A percentile compares a stretch with the other conserved stretches of the same genome.
Evolutionary conservation across 1,140 invertebrate genomes (phyloP).

Genomic region (Zaprionus ghesquierei): DNA sequence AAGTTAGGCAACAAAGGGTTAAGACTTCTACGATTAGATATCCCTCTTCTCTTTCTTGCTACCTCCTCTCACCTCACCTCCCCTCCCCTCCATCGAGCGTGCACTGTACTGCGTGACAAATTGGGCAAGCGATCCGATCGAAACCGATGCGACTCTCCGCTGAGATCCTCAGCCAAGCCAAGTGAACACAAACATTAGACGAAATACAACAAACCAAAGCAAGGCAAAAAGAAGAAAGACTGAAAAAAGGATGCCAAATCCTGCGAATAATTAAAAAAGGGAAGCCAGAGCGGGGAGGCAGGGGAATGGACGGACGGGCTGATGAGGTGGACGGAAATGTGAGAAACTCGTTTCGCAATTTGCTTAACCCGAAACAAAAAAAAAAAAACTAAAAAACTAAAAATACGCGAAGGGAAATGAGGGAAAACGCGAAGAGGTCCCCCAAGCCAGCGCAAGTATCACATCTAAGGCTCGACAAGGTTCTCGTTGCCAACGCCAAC

Average conservation of each 20-base stretch:
- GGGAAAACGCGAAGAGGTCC: slow-evolving; percentile 12
- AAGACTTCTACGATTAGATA: slow-evolving; percentile 48
- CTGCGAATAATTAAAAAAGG: slow-evolving; percentile 68
- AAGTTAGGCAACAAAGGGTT: slow-evolving; percentile 10
- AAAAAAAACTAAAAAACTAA: slow-evolving; percentile 3
- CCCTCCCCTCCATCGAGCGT: not conserved
- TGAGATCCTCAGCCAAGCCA: slow-evolving; percentile 45
- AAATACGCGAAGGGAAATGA: slow-evolving; percentile 19
- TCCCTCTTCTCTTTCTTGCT: not conserved
- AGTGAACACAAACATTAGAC: slow-evolving; percentile 68
- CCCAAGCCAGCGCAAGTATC: slow-evolving; percentile 53
- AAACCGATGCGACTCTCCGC: no score
- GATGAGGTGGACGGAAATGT: slow-evolving; percentile 49
- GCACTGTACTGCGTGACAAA: slow-evolving; percentile 46
- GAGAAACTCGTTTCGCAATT: slow-evolving; percentile 69
- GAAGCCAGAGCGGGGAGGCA: slow-evolving; percentile 3
- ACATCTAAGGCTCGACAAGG: slow-evolving; percentile 38
- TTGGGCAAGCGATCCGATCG: slow-evolving; percentile 41
- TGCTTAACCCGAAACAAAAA: slow-evolving; percentile 29
- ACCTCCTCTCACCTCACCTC: not conserved
- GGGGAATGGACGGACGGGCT: not conserved
- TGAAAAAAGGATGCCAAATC: slow-evolving; percentile 32
- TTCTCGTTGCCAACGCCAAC: slow-evolving; percentile 58
- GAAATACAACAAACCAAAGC: slow-evolving; percentile 5
- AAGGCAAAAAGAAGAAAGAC: not conserved